phyloP scores from a whole-genome alignment of 30 jellyfish, hydroid and myxozoan genomes.

The Cassiopea andromeda region DNA sequence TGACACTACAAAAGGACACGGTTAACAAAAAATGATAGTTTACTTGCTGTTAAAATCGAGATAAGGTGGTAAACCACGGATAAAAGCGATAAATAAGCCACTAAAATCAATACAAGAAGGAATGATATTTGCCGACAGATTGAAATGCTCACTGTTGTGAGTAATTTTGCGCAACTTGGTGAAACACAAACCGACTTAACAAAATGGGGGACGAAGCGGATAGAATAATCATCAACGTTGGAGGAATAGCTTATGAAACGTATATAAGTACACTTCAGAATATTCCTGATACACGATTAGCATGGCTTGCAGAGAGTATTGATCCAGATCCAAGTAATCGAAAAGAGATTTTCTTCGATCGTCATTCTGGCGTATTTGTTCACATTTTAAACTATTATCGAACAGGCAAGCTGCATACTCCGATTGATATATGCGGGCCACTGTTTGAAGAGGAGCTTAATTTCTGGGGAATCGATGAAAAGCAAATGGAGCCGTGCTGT shows the following conservation, averaged over 20 bases:
- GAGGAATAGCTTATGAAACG: constrained; percentile 92
- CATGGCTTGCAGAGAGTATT: constrained; percentile 92
- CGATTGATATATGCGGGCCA: constrained; percentile 96
- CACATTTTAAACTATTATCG: constrained; percentile 93
- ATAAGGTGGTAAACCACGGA: constrained; percentile 20
- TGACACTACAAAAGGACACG: neutral
- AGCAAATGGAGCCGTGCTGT: constrained; percentile 99
- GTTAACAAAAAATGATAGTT: neutral
- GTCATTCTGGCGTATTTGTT: constrained; percentile 97
- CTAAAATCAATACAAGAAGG: constrained; percentile 8
- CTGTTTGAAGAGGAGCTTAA: constrained; percentile 94
- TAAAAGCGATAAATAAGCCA: neutral
- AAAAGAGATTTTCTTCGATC: constrained; percentile 88
- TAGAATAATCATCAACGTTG: constrained; percentile 75
- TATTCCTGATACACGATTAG: constrained; percentile 91
- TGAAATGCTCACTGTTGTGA: neutral
- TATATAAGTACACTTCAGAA: constrained; percentile 91
- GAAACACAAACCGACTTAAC: neutral
- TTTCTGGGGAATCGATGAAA: constrained; percentile 98
- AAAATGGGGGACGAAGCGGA: constrained; percentile 85
- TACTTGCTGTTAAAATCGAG: neutral
- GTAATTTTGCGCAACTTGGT: constrained; percentile 4
- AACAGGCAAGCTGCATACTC: constrained; percentile 96
- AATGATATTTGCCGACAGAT: constrained; percentile 1
- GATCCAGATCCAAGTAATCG: constrained; percentile 69